Evolutionary conservation across 1,140 invertebrate species (phyloP).

Genomic region (Hirudo medicinalis): DNA sequence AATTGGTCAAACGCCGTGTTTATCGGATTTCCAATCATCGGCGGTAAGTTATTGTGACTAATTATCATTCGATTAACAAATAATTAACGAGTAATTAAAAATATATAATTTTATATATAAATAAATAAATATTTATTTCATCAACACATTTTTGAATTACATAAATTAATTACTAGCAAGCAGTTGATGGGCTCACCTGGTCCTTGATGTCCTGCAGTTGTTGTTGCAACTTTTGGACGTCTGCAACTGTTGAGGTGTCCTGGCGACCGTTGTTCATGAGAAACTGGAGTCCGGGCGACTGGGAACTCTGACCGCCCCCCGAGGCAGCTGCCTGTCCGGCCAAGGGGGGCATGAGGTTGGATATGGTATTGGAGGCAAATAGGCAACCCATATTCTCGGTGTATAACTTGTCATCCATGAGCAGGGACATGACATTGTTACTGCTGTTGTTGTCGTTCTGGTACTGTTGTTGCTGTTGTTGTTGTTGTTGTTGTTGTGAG

Average conservation of each 20-base stretch:
- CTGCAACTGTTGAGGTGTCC: conserved; percentile 50
- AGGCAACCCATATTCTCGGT: conserved; percentile 17
- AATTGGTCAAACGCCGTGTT: too few relatives aligned
- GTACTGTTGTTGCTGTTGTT: background rate
- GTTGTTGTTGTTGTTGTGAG: conserved; percentile 9
- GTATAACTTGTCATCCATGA: conserved; percentile 14
- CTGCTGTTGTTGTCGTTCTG: background rate
- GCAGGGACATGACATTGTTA: conserved; percentile 9
- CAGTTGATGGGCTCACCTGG: conserved; percentile 51
- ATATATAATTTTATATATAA: too few relatives aligned
- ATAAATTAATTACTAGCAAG: background rate
- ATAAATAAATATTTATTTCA: too few relatives aligned
- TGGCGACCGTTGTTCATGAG: conserved; percentile 72
- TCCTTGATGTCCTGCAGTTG: conserved; percentile 94
- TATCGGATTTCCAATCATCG: too few relatives aligned
- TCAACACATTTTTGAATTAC: too few relatives aligned
- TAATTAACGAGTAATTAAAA: too few relatives aligned
- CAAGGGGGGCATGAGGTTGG: conserved; percentile 10
- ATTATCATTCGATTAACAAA: too few relatives aligned
- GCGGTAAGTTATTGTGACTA: too few relatives aligned
- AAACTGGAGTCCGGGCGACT: conserved; percentile 16
- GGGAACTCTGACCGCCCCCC: background rate
- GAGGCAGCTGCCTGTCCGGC: conserved; percentile 29
- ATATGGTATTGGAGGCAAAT: conserved; percentile 3
- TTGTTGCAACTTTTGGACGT: conserved; percentile 85